Base-by-base conservation (phyloP, 1,140 invertebrate genomes). In the Nylanderia fulva region DNA sequence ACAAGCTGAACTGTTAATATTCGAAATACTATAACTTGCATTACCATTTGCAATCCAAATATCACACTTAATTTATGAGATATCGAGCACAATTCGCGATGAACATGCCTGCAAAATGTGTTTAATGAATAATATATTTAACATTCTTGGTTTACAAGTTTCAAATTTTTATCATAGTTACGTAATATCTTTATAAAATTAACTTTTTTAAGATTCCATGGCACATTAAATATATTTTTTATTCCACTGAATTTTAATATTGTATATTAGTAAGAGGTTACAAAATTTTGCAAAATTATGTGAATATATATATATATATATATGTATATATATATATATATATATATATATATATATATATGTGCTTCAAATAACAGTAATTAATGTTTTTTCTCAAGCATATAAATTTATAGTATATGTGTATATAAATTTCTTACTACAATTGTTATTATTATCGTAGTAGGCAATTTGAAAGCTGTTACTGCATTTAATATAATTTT, bases 51-150 rank as follows among this genome's bases (percentile, higher is more conserved):
- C 15, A 52, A 27, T 61, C 42, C 71, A 75, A 84, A 84, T 29
- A 84, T 61, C 2, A 0, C 54, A 0, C 24, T 84, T 39, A 84
- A 74, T 52, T 84, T 5, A 33, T 11, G 8, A 9, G 56, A 36
- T 60, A 84, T 75, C 6, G n/a, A 13, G 27, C 69, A 75, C 21
- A 84, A 2, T 75, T 84, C 33, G 15, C 39, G 33, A 75, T 84
- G 80, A n/a, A 75, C 13, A 48, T 84, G 80, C 71, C 80, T 84
- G n/a, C 7, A 15, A 84, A 52, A 79, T 54, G 15, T 66, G 4
- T n/a, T n/a, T 24, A 66, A 0, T 64, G 13, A 3, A n/a, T n/a
- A n/a, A n/a, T n/a, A 64, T 54, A 52, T 54, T 21, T 36, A 21
- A 52, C 1, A 33, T 71, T 54, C 21, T 56, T n/a, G n/a, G 29